Evolutionary conservation across 2,888 invertebrate species (phyloP), one percentile per base, ranked within the genome.

Genomic region (Lithophane ornitopus): DNA sequence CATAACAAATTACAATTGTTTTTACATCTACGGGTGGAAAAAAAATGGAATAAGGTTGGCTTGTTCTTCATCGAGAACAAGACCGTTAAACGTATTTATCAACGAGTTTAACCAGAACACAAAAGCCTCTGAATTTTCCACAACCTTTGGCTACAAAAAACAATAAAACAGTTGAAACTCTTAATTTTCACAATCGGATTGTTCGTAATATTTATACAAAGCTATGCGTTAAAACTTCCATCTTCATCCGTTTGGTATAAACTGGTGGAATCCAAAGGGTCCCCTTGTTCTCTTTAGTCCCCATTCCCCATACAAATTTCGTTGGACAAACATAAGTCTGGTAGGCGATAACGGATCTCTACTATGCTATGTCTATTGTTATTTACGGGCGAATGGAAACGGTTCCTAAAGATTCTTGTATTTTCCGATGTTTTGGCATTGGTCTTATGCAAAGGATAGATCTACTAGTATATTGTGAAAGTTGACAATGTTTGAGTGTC

Each of bases 181-280:
- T 44, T 62, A 28, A 68, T 44, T 73, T 70, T 59, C 54, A 67
- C 69, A 56, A 39, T 63, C 44, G 19, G 56, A 54, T 56, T 58
- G 67, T 54, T 44, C 63, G 70, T 63, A 84, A 70, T 80, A 71
- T 74, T 81, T 62, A 73, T 39, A 59, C 61, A 49, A 56, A 52
- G 74, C 65, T 67, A 62, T 69, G 26, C 26, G 34, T 44, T 28
- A n/a, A 46, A 54, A 62, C 34, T 69, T 65, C 59, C 19, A 44
- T 46, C 59, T 71, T 78, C 34, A 34, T 34, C 34, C 4, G 34
- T 34, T 67, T 76, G 34, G 22, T 44, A 52, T 39, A 56, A 46
- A 74, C 69, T 52, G 28, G 65, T 22, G 49, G 56, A 56, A 69
- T 59, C 22, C n/a, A 28, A 65, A 52, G 65, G 46, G 63, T 46